Evolutionary conservation across 2,113 vertebrate genomes (phyloP).

Genomic region (Leiothrix lutea): DNA sequence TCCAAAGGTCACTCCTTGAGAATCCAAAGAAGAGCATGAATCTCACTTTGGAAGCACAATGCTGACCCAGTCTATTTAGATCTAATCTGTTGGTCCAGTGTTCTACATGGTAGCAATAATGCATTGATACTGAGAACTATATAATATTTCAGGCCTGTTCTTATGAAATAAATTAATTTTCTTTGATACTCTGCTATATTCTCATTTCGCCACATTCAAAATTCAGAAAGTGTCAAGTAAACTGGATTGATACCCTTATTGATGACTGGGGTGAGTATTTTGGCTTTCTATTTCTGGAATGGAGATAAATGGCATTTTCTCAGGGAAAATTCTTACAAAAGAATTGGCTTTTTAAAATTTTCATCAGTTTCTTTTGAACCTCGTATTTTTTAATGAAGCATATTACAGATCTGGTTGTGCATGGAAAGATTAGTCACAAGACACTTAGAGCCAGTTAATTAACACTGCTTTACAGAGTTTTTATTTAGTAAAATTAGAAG

Average conservation of each 20-base stretch:
- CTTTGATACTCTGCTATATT: background rate
- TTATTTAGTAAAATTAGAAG: constrained; percentile 17
- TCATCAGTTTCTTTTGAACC: background rate
- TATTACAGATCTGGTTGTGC: background rate
- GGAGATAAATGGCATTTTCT: background rate
- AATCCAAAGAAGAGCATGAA: background rate
- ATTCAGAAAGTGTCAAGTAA: background rate
- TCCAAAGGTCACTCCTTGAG: background rate
- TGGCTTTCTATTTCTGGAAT: background rate
- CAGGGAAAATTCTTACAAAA: background rate
- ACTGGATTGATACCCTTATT: background rate
- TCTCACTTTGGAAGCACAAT: background rate
- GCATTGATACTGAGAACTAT: background rate
- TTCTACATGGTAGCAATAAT: background rate
- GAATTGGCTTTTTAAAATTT: background rate
- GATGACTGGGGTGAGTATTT: background rate
- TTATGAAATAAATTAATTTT: background rate
- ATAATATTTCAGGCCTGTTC: background rate
- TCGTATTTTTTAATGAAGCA: background rate
- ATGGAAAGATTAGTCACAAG: background rate
- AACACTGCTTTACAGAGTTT: background rate
- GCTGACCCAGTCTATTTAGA: background rate
- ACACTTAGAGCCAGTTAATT: background rate
- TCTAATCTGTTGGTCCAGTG: background rate
- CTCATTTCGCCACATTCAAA: background rate